Conservation (phyloP, 1,140 invertebrate species). For the Plodia interpunctella region DNA sequence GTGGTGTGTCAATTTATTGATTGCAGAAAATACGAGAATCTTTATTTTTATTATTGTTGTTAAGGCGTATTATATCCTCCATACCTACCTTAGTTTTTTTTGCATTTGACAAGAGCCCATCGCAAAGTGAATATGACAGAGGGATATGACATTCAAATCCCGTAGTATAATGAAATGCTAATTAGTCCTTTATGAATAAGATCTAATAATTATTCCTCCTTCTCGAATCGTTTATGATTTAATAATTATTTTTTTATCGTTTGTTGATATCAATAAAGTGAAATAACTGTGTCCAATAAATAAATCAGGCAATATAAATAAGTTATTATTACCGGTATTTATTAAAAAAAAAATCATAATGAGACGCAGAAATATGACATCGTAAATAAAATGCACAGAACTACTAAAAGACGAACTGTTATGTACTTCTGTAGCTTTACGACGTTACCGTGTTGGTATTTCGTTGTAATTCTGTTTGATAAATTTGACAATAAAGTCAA, state of each 20-base stretch:
- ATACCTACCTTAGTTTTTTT: background rate
- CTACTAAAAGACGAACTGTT: slow-evolving; percentile 44
- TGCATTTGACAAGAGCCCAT: slow-evolving; percentile 17
- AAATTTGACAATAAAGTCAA: slow-evolving; percentile 54
- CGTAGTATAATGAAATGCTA: slow-evolving; percentile 24
- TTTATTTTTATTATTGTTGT: slow-evolving; percentile 30
- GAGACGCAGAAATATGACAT: slow-evolving; percentile 33
- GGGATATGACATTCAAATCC: slow-evolving; percentile 29
- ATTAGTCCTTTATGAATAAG: slow-evolving; percentile 34
- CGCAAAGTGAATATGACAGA: slow-evolving; percentile 25
- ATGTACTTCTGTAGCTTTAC: slow-evolving; percentile 39
- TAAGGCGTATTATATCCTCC: slow-evolving; percentile 20
- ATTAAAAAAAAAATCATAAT: slow-evolving; percentile 12
- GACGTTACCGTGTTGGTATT: slow-evolving; percentile 39
- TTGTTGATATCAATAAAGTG: slow-evolving; percentile 9
- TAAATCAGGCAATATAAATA: background rate
- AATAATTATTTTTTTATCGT: slow-evolving; percentile 2
- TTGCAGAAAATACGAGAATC: slow-evolving; percentile 28
- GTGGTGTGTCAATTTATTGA: slow-evolving; percentile 34
- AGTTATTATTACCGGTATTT: slow-evolving; percentile 5
- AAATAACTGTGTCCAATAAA: background rate
- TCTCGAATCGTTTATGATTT: too few relatives aligned
- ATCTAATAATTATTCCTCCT: too few relatives aligned
- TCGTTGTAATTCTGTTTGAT: slow-evolving; percentile 42
- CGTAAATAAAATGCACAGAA: slow-evolving; percentile 38